phyloP scores from a whole-genome alignment of 2,113 vertebrate genomes.

The Saimiri boliviensis region DNA sequence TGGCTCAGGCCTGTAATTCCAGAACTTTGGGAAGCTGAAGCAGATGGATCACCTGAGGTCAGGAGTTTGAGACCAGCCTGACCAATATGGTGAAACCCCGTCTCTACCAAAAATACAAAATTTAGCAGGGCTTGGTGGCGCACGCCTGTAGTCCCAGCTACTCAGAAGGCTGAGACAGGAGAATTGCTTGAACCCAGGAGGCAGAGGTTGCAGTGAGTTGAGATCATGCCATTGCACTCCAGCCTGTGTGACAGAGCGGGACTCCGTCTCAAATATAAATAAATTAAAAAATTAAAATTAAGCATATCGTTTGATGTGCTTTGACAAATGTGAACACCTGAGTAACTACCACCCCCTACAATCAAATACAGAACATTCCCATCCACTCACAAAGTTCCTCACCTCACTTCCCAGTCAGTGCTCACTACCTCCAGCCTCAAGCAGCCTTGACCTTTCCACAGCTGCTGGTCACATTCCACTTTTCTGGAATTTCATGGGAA shows the following conservation, averaged over 20 bases:
- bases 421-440: neutral
- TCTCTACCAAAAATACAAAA: neutral
- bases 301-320: neutral
- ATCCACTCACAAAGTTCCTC: neutral
- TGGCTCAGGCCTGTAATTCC: neutral
- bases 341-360: neutral
- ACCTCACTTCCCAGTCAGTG: neutral
- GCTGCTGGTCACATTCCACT: neutral
- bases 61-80: neutral
- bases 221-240: neutral
- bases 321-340: neutral
- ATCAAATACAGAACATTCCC: neutral
- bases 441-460: neutral
- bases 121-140: neutral
- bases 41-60: neutral
- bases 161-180: neutral
- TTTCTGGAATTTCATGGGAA: neutral
- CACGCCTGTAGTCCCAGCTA: neutral
- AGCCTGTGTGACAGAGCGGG: neutral
- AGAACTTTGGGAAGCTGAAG: neutral
- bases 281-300: neutral
- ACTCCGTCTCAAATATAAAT: neutral
- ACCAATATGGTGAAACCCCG: neutral
- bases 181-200: neutral
- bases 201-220: neutral